phyloP scores from a whole-genome alignment of 2,888 invertebrate species.

The Pelosia muscerda region DNA sequence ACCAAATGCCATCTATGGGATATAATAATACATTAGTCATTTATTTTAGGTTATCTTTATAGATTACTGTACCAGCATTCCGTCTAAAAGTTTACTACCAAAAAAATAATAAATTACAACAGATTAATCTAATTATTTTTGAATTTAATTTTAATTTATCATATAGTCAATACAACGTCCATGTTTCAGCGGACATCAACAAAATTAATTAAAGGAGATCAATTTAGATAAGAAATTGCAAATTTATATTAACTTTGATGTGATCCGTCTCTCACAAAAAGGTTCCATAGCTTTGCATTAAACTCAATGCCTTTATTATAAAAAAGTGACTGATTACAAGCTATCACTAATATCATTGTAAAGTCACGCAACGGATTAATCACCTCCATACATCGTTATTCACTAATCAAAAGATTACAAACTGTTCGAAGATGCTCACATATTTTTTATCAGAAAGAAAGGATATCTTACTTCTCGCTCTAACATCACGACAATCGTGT shows the following conservation, averaged over 20 bases:
- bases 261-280: constrained; percentile 28
- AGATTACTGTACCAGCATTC: background rate
- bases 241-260: constrained; percentile 22
- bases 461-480: constrained; percentile 43
- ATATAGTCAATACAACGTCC: background rate
- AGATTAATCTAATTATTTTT: constrained; percentile 2
- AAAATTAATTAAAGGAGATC: constrained; percentile 37
- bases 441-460: constrained; percentile 51
- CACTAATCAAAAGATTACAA: constrained; percentile 44
- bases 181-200: background rate
- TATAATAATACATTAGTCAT: background rate
- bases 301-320: constrained; percentile 32
- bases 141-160: background rate
- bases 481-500: constrained; percentile 46
- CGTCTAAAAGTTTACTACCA: background rate
- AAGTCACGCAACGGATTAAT: constrained; percentile 59
- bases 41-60: background rate
- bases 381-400: constrained; percentile 50
- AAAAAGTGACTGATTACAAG: constrained; percentile 58
- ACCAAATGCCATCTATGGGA: background rate
- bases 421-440: constrained; percentile 25
- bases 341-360: constrained; percentile 57
- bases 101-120: background rate
- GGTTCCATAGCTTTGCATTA: constrained; percentile 38
- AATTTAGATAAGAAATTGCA: constrained; percentile 49